Evolutionary conservation across 2,888 invertebrate genomes (phyloP).

Genomic region (Caenorhabditis sp.): DNA sequence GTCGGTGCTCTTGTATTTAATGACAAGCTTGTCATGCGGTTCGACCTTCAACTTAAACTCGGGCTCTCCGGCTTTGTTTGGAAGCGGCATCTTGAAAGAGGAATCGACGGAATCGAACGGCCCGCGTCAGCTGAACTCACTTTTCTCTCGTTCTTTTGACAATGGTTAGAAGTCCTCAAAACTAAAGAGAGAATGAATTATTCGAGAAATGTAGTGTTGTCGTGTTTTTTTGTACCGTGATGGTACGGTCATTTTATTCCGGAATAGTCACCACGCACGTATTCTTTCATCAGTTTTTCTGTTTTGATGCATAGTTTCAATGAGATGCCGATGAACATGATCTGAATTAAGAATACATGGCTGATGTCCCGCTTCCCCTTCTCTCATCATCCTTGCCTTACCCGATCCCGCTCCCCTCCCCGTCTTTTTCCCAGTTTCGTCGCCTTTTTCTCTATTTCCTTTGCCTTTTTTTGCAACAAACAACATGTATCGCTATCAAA

Average conservation of each 20-base stretch:
- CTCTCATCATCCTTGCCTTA: constrained; percentile 22
- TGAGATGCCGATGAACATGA: too few relatives aligned
- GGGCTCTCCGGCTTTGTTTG: constrained; percentile 73
- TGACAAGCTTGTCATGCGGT: constrained; percentile 63
- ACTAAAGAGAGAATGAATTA: constrained; percentile 31
- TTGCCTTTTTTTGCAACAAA: constrained; percentile 43
- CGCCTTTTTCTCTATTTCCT: constrained; percentile 12
- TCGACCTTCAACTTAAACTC: constrained; percentile 71
- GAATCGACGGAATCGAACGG: background rate
- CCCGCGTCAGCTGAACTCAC: background rate
- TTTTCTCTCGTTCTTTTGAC: constrained; percentile 43
- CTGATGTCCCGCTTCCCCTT: constrained; percentile 5
- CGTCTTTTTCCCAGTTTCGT: constrained; percentile 13
- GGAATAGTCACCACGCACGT: too few relatives aligned
- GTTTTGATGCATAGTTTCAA: too few relatives aligned
- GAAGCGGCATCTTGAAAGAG: constrained; percentile 56
- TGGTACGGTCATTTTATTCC: too few relatives aligned
- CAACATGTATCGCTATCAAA: constrained; percentile 44
- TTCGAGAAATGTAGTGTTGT: constrained; percentile 1
- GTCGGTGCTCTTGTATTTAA: constrained; percentile 60
- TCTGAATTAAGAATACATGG: too few relatives aligned
- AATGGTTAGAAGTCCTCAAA: constrained; percentile 47
- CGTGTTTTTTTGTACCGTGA: too few relatives aligned
- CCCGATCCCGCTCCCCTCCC: background rate
- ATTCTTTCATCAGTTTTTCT: too few relatives aligned